These are phyloP conservation scores for Deilephila porcellus DNA, from an alignment of 2,888 invertebrate species.

Conservation along the genomic window DNA sequence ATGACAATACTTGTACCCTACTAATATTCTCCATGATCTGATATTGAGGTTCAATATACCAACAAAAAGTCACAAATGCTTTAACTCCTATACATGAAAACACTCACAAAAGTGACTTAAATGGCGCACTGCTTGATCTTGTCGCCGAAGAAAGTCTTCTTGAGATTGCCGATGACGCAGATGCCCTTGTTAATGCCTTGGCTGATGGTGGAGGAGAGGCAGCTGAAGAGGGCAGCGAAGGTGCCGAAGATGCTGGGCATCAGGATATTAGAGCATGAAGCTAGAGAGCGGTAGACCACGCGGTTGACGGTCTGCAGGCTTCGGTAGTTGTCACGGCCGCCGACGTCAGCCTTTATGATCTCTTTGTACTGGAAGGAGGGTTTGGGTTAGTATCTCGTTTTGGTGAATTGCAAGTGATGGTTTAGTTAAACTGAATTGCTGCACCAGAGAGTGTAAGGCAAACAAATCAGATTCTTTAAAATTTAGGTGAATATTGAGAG, in stretches of 20 bases:
- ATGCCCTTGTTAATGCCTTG: slow-evolving; percentile 56
- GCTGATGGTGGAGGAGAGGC: slow-evolving; percentile 54
- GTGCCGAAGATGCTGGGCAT: slow-evolving; percentile 54
- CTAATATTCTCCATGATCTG: too few species aligned
- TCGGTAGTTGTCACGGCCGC: slow-evolving; percentile 75
- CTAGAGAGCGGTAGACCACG: slow-evolving; percentile 67
- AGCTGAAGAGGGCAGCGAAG: slow-evolving; percentile 55
- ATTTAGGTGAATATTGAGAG: too few species aligned
- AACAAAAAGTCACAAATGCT: neutral
- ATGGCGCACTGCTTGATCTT: slow-evolving; percentile 45
- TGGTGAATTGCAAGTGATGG: neutral
- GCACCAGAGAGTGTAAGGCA: too few species aligned
- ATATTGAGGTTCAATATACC: neutral
- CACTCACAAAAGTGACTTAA: neutral
- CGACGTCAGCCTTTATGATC: slow-evolving; percentile 67
- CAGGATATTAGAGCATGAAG: slow-evolving; percentile 58
- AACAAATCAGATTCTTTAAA: too few species aligned
- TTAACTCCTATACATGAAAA: neutral
- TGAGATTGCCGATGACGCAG: slow-evolving; percentile 60
- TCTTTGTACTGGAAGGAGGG: slow-evolving; percentile 61
- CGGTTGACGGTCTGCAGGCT: slow-evolving; percentile 70
- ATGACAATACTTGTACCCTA: too few species aligned
- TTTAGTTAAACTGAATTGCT: neutral
- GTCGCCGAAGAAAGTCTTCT: slow-evolving; percentile 59
- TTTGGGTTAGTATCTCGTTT: neutral